Percentiles rank a stretch among this genome's conserved stretches.
These are phyloP conservation scores for Diglossa brunneiventris DNA, from an alignment of 2,113 vertebrate genomes.

Conservation along the genomic window DNA sequence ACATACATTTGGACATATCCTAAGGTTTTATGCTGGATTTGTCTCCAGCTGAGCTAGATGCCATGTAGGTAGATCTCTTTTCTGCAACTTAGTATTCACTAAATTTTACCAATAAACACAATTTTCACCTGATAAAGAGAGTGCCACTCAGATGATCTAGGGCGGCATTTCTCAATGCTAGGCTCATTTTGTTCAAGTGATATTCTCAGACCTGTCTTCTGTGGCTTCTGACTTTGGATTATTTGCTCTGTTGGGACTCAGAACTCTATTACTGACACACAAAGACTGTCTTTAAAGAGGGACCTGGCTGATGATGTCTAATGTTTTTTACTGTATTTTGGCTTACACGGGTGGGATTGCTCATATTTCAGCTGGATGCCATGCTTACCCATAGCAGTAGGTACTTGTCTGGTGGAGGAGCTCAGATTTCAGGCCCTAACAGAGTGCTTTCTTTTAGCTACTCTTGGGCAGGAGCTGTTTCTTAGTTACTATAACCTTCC, in stretches of 20 bases:
- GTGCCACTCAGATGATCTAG: not conserved
- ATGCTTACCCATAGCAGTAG: not conserved
- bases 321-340: not conserved
- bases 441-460: not conserved
- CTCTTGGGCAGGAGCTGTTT: not conserved
- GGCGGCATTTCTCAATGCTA: not conserved
- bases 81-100: not conserved
- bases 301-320: not conserved
- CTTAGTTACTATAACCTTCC: not conserved
- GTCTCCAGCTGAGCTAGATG: not conserved
- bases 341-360: not conserved
- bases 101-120: not conserved
- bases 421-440: not conserved
- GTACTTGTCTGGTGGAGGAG: not conserved
- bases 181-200: not conserved
- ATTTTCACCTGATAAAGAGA: fast-evolving
- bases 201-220: not conserved
- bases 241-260: not conserved
- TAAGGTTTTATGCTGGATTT: not conserved
- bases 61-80: not conserved
- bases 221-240: not conserved
- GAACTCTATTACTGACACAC: not conserved
- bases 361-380: not conserved
- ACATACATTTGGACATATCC: not conserved
- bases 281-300: not conserved